Conservation (phyloP, 2,113 vertebrate genomes). For the Symphodus melops region DNA sequence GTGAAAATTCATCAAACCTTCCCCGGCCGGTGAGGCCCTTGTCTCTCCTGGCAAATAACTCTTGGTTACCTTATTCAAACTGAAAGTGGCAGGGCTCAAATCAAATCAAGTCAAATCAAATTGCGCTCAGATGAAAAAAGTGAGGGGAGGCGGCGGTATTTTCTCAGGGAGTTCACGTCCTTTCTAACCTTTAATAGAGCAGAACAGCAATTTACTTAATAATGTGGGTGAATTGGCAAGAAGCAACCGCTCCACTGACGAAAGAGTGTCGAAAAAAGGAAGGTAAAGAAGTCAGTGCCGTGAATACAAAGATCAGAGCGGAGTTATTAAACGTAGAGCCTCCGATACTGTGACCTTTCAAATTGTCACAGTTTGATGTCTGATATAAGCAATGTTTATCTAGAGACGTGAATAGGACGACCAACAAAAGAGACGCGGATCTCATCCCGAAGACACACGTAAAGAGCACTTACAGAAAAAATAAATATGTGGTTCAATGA, state of each 20-base stretch:
- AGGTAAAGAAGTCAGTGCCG: background rate
- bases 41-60: conserved; percentile 71
- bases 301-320: background rate
- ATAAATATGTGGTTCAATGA: background rate
- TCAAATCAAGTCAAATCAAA: conserved; percentile 79
- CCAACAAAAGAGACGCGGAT: background rate
- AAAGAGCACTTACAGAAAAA: background rate
- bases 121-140: conserved; percentile 52
- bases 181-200: conserved; percentile 45
- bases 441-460: background rate
- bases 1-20: conserved; percentile 60
- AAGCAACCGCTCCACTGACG: conserved; percentile 21
- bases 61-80: conserved; percentile 70
- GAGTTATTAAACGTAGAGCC: background rate
- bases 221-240: conserved; percentile 37
- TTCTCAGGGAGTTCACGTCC: conserved; percentile 28
- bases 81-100: conserved; percentile 76
- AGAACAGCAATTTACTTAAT: conserved; percentile 50
- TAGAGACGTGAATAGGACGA: conserved; percentile 4
- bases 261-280: background rate
- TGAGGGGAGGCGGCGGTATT: conserved; percentile 27
- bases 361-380: conserved; percentile 20
- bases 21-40: conserved; percentile 42
- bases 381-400: conserved; percentile 21
- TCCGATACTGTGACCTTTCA: conserved; percentile 49